Percentiles rank a stretch among this genome's conserved stretches.
Evolutionary conservation across 2,888 invertebrate genomes (phyloP).

Genomic region (Athalia circularis): DNA sequence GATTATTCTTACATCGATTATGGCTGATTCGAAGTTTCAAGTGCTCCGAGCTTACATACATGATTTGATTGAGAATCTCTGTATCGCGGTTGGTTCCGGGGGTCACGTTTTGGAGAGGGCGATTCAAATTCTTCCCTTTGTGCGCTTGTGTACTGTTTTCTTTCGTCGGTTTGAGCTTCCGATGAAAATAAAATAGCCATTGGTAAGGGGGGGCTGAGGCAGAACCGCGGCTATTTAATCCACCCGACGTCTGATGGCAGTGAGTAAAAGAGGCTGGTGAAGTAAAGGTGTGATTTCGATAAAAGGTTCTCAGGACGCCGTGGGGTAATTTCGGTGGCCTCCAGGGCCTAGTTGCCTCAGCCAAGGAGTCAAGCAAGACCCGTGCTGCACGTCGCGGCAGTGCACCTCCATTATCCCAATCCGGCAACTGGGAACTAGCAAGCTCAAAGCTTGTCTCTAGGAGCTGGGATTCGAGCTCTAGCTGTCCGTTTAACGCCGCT

Average conservation of each 20-base stretch:
- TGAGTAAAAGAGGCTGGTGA: conserved; percentile 12
- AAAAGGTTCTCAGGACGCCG: conserved; percentile 33
- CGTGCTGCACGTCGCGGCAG: conserved; percentile 38
- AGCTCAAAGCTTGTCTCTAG: conserved; percentile 10
- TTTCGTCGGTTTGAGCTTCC: conserved; percentile 26
- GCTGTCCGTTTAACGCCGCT: background rate
- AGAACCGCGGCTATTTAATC: conserved; percentile 4
- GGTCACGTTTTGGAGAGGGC: conserved; percentile 47
- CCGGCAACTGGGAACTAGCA: conserved; percentile 32
- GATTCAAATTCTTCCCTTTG: conserved; percentile 50
- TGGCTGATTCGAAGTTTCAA: no score
- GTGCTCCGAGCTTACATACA: background rate
- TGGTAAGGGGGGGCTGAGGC: background rate
- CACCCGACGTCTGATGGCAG: conserved; percentile 19
- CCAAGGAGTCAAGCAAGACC: conserved; percentile 39
- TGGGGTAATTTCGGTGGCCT: conserved; percentile 41
- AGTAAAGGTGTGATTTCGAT: conserved; percentile 10
- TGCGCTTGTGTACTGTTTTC: conserved; percentile 51
- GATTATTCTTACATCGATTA: no score
- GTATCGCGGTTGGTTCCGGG: conserved; percentile 29
- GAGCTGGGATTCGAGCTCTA: background rate
- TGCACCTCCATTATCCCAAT: conserved; percentile 46
- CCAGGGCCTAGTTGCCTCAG: conserved; percentile 26
- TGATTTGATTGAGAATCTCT: conserved; percentile 31
- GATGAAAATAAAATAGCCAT: conserved; percentile 32